These are phyloP conservation scores for Platorchestia sp. DNA, from an alignment of 1,140 invertebrate species.

Conservation along the genomic window DNA sequence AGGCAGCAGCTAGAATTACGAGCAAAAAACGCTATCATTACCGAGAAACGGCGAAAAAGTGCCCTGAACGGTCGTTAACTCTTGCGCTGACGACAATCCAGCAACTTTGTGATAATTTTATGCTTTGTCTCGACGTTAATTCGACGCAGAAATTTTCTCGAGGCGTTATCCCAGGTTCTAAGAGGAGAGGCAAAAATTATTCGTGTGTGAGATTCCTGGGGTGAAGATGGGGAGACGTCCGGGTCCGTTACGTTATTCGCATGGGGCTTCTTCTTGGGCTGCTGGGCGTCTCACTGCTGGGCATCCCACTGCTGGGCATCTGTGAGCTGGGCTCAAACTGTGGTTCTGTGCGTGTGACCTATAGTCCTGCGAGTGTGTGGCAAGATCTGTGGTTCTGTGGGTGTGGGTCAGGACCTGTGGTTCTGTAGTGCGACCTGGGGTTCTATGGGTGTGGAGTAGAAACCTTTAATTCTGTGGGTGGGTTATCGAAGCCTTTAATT, in stretches of 20 bases:
- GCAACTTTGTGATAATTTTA: background rate
- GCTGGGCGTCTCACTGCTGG: too few species aligned
- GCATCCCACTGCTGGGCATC: too few species aligned
- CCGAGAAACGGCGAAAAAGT: background rate
- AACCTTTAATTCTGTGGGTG: too few species aligned
- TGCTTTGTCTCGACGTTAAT: background rate
- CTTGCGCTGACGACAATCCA: background rate
- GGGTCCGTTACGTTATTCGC: background rate
- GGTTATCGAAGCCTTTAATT: too few species aligned
- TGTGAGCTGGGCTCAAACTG: too few species aligned
- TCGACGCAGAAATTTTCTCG: background rate
- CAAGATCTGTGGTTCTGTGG: too few species aligned
- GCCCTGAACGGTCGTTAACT: conserved; percentile 1
- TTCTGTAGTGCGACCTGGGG: too few species aligned
- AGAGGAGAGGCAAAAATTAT: background rate
- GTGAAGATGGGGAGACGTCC: background rate
- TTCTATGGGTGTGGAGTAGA: too few species aligned
- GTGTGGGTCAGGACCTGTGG: too few species aligned
- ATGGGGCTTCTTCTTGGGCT: too few species aligned
- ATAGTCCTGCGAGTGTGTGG: too few species aligned
- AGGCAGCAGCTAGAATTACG: background rate
- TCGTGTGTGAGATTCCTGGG: background rate
- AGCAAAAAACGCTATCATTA: conserved; percentile 12
- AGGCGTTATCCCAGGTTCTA: background rate
- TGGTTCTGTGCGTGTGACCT: too few species aligned